phyloP scores from a whole-genome alignment of 2,113 vertebrate species.

The Tapirus terrestris region DNA sequence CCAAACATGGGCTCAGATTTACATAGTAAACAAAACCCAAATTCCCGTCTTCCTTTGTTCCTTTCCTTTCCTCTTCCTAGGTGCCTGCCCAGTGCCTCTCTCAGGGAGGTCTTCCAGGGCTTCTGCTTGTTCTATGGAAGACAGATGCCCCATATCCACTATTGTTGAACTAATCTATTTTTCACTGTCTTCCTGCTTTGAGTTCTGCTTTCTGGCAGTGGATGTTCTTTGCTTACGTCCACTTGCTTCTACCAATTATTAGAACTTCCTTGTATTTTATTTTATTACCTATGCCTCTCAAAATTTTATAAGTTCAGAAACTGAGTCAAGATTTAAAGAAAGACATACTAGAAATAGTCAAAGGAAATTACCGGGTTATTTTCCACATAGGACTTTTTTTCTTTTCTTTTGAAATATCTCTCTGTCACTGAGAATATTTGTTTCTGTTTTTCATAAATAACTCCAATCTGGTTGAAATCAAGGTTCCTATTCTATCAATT shows the following conservation, averaged over 20 bases:
- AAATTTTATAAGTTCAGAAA: conserved; percentile 33
- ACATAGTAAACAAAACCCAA: background rate
- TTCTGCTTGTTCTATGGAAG: background rate
- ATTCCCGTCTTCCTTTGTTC: background rate
- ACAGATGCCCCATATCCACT: background rate
- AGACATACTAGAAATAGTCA: background rate
- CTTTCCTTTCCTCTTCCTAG: background rate
- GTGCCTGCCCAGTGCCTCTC: background rate
- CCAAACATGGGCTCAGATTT: background rate
- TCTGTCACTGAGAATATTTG: conserved; percentile 19
- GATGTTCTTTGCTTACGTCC: background rate
- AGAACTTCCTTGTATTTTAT: conserved; percentile 1
- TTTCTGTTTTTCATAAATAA: conserved; percentile 4
- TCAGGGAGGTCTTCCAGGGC: background rate
- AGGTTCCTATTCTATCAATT: background rate
- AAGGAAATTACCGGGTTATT: conserved; percentile 1
- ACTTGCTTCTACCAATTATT: background rate
- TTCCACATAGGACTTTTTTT: background rate
- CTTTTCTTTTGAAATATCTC: background rate
- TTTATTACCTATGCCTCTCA: background rate
- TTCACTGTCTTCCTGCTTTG: background rate
- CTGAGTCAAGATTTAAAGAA: conserved; percentile 17
- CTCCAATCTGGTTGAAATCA: background rate
- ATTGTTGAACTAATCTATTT: background rate
- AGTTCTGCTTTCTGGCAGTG: background rate